Evolutionary conservation across 2,888 invertebrate species (phyloP).

Genomic region (Ommatoiulus sabulosus): DNA sequence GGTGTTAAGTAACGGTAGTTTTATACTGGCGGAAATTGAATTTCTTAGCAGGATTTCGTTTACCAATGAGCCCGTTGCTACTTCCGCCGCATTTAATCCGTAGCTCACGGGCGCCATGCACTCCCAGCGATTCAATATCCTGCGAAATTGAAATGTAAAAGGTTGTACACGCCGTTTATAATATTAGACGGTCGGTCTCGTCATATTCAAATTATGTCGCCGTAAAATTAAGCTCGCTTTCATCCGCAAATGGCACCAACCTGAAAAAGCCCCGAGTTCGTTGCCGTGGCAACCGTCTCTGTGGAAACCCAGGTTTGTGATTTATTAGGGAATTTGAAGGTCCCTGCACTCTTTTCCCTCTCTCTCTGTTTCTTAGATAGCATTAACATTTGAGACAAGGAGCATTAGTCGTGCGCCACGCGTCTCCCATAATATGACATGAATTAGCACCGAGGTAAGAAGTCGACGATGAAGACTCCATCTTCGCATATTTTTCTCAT

Average conservation of each 20-base stretch:
- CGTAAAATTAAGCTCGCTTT: constrained; percentile 37
- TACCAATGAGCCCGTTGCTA: background rate
- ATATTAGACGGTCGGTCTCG: background rate
- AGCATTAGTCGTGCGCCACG: background rate
- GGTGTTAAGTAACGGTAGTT: no score
- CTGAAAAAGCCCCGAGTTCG: constrained; percentile 21
- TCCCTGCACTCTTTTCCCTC: constrained; percentile 25
- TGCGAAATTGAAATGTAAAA: background rate
- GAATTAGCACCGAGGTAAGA: constrained; percentile 46
- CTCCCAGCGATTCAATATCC: background rate
- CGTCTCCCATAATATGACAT: background rate
- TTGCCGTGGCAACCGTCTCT: constrained; percentile 37
- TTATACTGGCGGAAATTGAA: background rate
- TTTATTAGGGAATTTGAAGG: constrained; percentile 39
- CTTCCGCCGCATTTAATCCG: constrained; percentile 9
- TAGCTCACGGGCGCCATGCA: background rate
- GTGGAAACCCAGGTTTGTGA: constrained; percentile 35
- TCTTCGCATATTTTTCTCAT: background rate
- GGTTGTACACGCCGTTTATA: background rate
- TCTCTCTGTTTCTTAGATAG: background rate
- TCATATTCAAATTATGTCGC: constrained; percentile 9
- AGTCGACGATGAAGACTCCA: background rate
- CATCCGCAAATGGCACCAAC: constrained; percentile 1
- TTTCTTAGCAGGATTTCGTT: background rate
- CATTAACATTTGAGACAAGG: background rate